Evolutionary conservation across 1,140 invertebrate species (phyloP).

Genomic region (Dreissena rostriformis): DNA sequence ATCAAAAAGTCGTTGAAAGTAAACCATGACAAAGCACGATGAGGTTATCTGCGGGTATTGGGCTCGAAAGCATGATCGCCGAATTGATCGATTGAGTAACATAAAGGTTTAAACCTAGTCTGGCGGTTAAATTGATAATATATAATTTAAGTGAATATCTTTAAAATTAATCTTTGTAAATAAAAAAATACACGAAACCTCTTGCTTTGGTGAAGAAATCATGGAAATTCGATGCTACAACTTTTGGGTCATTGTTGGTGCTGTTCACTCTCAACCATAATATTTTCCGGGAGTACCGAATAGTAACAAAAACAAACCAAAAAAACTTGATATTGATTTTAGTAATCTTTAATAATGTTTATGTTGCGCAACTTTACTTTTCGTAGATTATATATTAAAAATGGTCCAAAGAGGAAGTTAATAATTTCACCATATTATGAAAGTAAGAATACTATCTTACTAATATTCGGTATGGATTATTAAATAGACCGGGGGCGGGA

Average conservation of each 20-base stretch:
- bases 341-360: too few species aligned
- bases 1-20: background rate
- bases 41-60: background rate
- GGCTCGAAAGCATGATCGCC: background rate
- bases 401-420: too few species aligned
- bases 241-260: constrained; percentile 58
- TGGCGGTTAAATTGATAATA: background rate
- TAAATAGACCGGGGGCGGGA: too few species aligned
- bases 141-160: background rate
- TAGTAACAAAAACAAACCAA: too few species aligned
- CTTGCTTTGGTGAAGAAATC: constrained; percentile 43
- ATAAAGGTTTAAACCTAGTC: background rate
- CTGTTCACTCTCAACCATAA: constrained; percentile 54
- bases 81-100: background rate
- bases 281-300: constrained; percentile 52
- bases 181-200: constrained; percentile 35
- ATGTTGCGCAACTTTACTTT: too few species aligned
- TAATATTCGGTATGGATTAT: too few species aligned
- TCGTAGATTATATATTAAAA: too few species aligned
- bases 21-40: background rate
- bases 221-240: constrained; percentile 52
- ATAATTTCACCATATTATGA: too few species aligned
- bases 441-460: too few species aligned
- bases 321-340: too few species aligned
- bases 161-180: background rate